Conservation (phyloP, 1,140 invertebrate species). For the Vanessa tameamea region DNA sequence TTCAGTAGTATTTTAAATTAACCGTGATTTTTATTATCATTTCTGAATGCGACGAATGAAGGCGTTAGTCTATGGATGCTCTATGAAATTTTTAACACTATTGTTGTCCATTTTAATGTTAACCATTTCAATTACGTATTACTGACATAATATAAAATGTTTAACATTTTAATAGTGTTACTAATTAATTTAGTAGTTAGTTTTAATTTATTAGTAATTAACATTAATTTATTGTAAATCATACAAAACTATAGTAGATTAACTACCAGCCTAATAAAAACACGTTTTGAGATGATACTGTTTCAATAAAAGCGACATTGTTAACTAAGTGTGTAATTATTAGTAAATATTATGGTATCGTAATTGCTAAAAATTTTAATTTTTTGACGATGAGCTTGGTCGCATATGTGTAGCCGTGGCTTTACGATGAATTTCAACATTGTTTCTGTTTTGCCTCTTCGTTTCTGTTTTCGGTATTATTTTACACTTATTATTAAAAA, state of each 20-base stretch:
- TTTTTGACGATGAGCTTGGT: no score
- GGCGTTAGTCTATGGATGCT: background rate
- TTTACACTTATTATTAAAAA: no score
- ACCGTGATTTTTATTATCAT: background rate
- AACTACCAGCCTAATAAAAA: background rate
- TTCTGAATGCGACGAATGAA: background rate
- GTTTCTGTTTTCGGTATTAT: no score
- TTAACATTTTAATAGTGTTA: background rate
- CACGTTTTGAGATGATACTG: no score
- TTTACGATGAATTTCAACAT: no score
- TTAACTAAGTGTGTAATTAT: no score
- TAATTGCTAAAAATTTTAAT: no score
- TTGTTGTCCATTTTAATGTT: constrained; percentile 3
- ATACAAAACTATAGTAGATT: background rate
- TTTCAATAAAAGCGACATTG: no score
- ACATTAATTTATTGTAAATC: constrained; percentile 4
- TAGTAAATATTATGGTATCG: no score
- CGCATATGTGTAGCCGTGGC: no score
- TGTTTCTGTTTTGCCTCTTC: no score
- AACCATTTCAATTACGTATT: background rate
- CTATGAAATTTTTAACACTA: background rate
- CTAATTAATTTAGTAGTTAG: background rate
- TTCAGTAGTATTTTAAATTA: background rate
- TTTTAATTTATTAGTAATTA: constrained; percentile 4
- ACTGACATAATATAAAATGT: background rate